Percentiles rank a stretch among this genome's conserved stretches.
Evolutionary conservation across 2,113 vertebrate genomes (phyloP).

Genomic region (Larimichthys polyactis): DNA sequence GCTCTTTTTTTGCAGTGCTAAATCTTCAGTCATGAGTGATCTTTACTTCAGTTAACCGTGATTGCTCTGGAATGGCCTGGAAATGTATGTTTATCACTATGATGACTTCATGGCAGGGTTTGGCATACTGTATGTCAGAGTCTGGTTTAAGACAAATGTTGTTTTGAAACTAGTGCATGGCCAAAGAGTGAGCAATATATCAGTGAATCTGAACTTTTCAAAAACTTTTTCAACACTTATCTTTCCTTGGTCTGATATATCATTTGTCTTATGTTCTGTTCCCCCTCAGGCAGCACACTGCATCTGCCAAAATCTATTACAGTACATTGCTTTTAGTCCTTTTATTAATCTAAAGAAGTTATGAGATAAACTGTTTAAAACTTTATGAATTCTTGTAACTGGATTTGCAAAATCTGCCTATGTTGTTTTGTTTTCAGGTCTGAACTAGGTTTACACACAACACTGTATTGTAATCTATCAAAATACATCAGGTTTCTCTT

Average conservation of each 20-base stretch:
- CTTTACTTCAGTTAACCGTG: background rate
- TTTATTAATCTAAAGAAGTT: constrained; percentile 51
- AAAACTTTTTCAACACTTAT: constrained; percentile 46
- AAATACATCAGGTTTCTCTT: background rate
- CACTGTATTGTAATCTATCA: background rate
- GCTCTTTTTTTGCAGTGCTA: background rate
- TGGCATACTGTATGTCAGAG: constrained; percentile 12
- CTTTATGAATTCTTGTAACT: constrained; percentile 32
- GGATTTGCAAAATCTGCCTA: constrained; percentile 8
- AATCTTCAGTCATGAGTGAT: background rate
- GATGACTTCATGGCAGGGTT: constrained; percentile 19
- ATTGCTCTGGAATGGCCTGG: constrained; percentile 8
- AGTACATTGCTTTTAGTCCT: constrained; percentile 48
- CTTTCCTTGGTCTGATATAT: constrained; percentile 52
- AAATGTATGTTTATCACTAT: constrained; percentile 36
- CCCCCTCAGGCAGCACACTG: constrained; percentile 45
- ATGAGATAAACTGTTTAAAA: constrained; percentile 17
- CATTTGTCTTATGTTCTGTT: constrained; percentile 61
- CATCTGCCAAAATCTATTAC: constrained; percentile 60
- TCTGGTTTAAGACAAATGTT: constrained; percentile 52
- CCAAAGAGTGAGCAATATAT: constrained; percentile 41
- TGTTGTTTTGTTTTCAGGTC: background rate
- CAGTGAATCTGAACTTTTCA: constrained; percentile 49
- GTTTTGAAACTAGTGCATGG: constrained; percentile 57
- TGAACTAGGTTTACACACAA: background rate